Percentiles rank a stretch among this genome's conserved stretches.
Conservation (phyloP, 2,113 vertebrate genomes). For the Peromyscus polionotus region DNA sequence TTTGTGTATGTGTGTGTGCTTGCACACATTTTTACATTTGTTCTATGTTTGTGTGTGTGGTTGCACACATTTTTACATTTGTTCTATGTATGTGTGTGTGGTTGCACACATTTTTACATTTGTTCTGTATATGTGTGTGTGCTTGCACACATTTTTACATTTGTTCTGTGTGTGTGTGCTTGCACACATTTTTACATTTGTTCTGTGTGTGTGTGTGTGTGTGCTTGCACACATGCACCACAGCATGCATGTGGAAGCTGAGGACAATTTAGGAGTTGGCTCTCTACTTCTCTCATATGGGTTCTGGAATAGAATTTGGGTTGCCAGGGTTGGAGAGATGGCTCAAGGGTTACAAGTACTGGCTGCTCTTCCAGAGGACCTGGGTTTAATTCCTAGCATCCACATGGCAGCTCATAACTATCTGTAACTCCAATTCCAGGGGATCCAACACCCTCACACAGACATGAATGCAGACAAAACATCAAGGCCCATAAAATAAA, state of each 20-base stretch:
- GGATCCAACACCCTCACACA: no score
- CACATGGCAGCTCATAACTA: no score
- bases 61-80: not conserved
- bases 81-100: not conserved
- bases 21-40: not conserved
- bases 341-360: no score
- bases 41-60: not conserved
- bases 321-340: not conserved
- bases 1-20: not conserved
- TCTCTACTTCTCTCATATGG: not conserved
- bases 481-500: no score
- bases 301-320: not conserved
- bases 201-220: not conserved
- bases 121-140: not conserved
- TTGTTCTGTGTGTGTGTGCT: not conserved
- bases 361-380: no score
- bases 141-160: no score
- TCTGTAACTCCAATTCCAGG: no score
- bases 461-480: no score
- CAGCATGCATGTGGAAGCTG: not conserved
- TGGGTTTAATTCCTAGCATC: no score
- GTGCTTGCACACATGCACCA: not conserved
- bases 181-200: not conserved
- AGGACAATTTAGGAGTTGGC: not conserved
- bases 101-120: not conserved